Evolutionary conservation across 2,888 invertebrate genomes (phyloP), one percentile per base, ranked within the genome.

Genomic region (Chalcosyrphus nemorum): DNA sequence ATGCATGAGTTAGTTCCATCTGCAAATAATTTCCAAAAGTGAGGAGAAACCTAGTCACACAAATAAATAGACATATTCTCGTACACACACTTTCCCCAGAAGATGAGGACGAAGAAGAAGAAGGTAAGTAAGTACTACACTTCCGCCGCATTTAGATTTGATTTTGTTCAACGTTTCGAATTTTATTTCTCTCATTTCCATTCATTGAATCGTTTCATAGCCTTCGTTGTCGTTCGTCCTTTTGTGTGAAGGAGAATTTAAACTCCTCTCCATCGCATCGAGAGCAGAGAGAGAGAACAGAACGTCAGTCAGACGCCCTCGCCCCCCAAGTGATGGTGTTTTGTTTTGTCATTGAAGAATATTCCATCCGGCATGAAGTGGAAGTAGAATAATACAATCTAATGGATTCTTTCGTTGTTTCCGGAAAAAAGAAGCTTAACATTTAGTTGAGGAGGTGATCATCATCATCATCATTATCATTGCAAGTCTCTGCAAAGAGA

Each of bases 261-360:
- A 41, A 43, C 38, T 59, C 11, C 59, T 38, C 13, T 41, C 32
- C 32, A 13, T 50, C 19, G n/a, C 24, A 24, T 24, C 4, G 17
- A 21, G 24, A n/a, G n/a, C n/a, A n/a, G n/a, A n/a, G n/a, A n/a
- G n/a, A n/a, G n/a, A n/a, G n/a, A n/a, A n/a, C n/a, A n/a, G n/a
- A 6, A 47, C 13, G 9, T 56, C 35, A 15, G 21, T 19, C n/a
- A n/a, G n/a, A n/a, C n/a, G n/a, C n/a, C n/a, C 38, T 43, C 35
- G 65, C 17, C 38, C 7, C 17, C 38, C 7, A 68, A 75, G 77
- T 54, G 70, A 56, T 76, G 76, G 52, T 77, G 77, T 77, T 82
- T 82, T 82, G 81, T 82, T 77, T 81, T 76, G 81, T 66, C 65
- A 81, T 76, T 82, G 71, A 82, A 72, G 77, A 43, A 82, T 82